Base-by-base conservation (phyloP, 2,797 vertebrate species). In the Pseudomugil tenellus region DNA sequence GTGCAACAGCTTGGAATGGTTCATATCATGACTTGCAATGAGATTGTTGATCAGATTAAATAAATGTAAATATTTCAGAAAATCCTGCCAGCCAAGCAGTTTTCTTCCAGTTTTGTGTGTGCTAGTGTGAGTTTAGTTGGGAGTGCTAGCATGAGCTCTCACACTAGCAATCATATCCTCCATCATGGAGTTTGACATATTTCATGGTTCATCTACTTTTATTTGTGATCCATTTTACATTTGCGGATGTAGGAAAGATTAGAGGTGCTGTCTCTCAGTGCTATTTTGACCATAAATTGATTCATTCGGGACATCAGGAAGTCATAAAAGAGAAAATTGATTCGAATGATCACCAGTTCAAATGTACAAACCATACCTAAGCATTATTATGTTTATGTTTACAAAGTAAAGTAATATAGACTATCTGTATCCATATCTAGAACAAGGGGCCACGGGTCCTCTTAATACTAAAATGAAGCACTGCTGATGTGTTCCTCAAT, bases 401-500 rank as follows among this genome's bases (percentile, higher is more conserved):
- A 13, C 8, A 11, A 23, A 10, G 25, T 14, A 52, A 52, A 26
- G 13, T 6, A 6, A 52, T 52, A 28, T 5, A 13, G 11, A 25
- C 6, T 10, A 54, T 8, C 28, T 31, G 26, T 32, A 17, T 31
- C 12, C 25, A 8, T 13, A 58, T 39, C 34, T 25, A 17, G 35
- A 14, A 39, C n/a, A 17, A 28, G 23, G 19, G n/a, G 19, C 12
- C 13, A 52, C 37, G 35, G 52, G 16, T 37, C 37, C 3, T 25
- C 41, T 55, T 55, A 32, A 41, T 29, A 65, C 52, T 11, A 23
- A 43, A 21, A 31, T 19, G n/a, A 55, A 55, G 39, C 31, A 55
- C 0, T 31, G 21, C 21, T 53, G 49, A 63, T 0, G n/a, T 37
- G 0, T 63, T 62, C 49, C 37, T 62, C 46, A 49, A 35, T 49